Conservation (phyloP, 2,113 vertebrate genomes). For the Fukomys damarensis region DNA sequence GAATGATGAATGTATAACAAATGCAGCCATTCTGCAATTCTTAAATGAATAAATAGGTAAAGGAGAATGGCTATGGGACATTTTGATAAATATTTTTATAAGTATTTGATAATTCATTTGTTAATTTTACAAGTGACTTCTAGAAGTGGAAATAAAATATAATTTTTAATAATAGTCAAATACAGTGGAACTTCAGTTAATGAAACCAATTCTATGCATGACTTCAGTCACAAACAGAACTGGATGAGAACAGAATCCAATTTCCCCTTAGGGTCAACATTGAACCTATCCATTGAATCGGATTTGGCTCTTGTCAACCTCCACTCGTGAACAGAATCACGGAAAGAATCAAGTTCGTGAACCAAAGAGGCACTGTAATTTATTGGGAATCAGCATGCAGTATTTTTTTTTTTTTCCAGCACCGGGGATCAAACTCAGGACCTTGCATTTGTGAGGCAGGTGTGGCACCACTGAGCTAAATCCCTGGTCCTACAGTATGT, state of each 20-base stretch:
- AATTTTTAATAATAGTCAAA: background rate
- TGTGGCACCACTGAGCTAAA: too few relatives aligned
- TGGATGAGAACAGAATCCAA: too few relatives aligned
- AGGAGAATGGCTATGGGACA: background rate
- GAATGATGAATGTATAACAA: background rate
- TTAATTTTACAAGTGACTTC: background rate
- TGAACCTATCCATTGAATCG: background rate
- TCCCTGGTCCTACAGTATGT: background rate
- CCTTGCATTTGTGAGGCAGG: too few relatives aligned
- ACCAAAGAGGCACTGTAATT: background rate
- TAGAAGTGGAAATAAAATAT: background rate
- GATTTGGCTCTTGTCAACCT: background rate
- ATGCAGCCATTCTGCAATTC: background rate
- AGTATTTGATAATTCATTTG: background rate
- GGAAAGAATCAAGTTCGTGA: background rate
- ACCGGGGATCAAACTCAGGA: too few relatives aligned
- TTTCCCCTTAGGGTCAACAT: background rate
- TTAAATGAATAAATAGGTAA: slow-evolving; percentile 16
- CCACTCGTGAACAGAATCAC: background rate
- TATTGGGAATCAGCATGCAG: background rate
- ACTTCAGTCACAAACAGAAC: background rate
- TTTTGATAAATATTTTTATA: background rate
- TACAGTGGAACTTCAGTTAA: background rate
- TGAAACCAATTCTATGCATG: background rate
- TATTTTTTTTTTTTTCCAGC: background rate